phyloP scores from a whole-genome alignment of 2,797 vertebrate species.

The Crypturellus tataupa region DNA sequence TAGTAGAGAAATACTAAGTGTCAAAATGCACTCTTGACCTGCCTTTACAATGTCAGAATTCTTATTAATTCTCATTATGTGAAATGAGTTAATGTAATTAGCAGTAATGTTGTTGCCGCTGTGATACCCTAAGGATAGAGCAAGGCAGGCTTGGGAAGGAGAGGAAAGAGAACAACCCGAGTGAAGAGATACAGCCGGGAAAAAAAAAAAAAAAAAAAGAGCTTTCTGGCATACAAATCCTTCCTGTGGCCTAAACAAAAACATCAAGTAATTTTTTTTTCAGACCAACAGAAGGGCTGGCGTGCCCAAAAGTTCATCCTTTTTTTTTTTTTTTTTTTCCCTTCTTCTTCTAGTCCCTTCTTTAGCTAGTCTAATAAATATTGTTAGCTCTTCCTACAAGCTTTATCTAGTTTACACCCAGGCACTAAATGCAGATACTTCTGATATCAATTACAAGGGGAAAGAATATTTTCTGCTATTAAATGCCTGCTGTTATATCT shows the following conservation, averaged over 20 bases:
- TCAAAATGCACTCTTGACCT: neutral
- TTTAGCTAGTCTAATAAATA: neutral
- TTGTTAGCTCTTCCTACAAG: neutral
- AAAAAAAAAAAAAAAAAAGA: neutral
- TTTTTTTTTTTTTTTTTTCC: accelerated
- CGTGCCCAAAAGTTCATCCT: neutral
- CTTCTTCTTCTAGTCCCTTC: no score
- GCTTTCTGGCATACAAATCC: neutral
- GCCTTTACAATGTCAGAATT: neutral
- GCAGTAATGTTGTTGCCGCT: neutral
- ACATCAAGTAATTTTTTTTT: neutral
- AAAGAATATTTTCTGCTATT: neutral
- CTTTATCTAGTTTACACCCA: neutral
- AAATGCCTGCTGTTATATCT: neutral
- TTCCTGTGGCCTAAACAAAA: neutral
- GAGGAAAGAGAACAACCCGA: neutral
- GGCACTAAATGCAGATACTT: neutral
- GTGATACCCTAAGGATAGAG: neutral
- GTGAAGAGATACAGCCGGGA: neutral
- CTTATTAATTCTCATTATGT: conserved; percentile 59
- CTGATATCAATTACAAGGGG: neutral
- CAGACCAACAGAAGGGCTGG: neutral
- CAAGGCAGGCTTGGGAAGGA: neutral
- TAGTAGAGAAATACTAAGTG: conserved; percentile 28
- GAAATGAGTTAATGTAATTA: conserved; percentile 56